These are phyloP conservation scores for Xanthia icteritia DNA, from an alignment of 2,888 invertebrate species.

Conservation along the genomic window DNA sequence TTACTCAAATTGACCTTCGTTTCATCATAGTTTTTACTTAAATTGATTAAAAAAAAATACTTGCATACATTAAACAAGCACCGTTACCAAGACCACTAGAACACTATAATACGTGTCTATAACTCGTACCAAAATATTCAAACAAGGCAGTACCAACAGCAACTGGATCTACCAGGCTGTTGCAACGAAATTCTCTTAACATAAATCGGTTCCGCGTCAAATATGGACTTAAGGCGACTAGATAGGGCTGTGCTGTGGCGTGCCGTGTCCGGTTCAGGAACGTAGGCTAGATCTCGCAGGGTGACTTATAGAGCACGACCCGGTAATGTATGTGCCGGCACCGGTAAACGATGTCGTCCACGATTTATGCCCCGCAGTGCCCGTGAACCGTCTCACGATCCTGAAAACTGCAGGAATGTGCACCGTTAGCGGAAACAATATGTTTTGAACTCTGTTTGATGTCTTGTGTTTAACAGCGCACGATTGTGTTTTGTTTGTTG, in stretches of 20 bases:
- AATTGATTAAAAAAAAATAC: background rate
- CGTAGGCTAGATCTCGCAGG: slow-evolving; percentile 62
- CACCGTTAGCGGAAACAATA: slow-evolving; percentile 49
- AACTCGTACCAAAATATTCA: slow-evolving; percentile 23
- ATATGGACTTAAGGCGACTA: slow-evolving; percentile 50
- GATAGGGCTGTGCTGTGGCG: slow-evolving; percentile 40
- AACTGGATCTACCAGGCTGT: slow-evolving; percentile 36
- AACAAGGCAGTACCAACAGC: slow-evolving; percentile 24
- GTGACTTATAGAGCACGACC: slow-evolving; percentile 73
- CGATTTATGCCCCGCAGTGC: slow-evolving; percentile 66
- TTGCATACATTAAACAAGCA: background rate
- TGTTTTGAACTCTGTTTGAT: slow-evolving; percentile 39
- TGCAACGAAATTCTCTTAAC: slow-evolving; percentile 53
- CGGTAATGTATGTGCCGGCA: slow-evolving; percentile 67
- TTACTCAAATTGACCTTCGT: background rate
- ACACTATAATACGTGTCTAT: background rate
- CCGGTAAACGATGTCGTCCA: slow-evolving; percentile 70
- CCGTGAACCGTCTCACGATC: slow-evolving; percentile 72
- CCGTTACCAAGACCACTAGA: background rate
- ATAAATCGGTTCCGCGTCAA: slow-evolving; percentile 63
- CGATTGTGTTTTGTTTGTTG: slow-evolving; percentile 44
- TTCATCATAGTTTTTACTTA: background rate
- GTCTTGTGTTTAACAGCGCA: slow-evolving; percentile 15
- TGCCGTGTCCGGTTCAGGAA: slow-evolving; percentile 56
- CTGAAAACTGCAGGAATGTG: slow-evolving; percentile 60